Evolutionary conservation across 2,113 vertebrate genomes (phyloP), one percentile per base, ranked within the genome.

Genomic region (Oreochromis tanganicae): DNA sequence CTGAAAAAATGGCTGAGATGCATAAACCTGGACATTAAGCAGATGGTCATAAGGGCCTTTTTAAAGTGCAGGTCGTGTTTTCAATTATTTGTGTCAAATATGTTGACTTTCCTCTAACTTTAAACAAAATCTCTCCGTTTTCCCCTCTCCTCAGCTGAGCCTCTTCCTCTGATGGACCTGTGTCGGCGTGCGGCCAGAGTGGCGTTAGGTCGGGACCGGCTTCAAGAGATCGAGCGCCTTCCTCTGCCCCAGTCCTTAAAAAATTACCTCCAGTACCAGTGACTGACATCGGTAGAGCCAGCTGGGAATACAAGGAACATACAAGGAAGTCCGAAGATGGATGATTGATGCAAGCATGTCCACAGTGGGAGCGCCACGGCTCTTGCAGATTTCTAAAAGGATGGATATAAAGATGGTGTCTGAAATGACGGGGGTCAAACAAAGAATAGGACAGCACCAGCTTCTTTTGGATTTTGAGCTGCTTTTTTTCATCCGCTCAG

Each of bases 191-290:
- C 98, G 3, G 97, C 99, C 82, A 98, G 99, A 50, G 93, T 98
- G 85, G 98, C 99, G 80, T 94, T 99, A 61, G 98, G 99, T 90
- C 97, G 98, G 87, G 98, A 98, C 68, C 97, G 98, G 87, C 97
- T 99, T 84, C 97, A 94, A 90, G 97, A 98, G 95, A 99, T 99
- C 90, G 95, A 97, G 91, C 94, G 95, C 85, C 97, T 99, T 95
- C 98, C 98, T 88, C 96, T 99, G 95, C 99, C 99, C 89, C 97
- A 98, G 89, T 97, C 99, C 88, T 97, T 99, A 94, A 99, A 99
- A 95, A 98, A 98, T 97, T 99, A 99, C 96, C 98, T 99, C 96
- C 99, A 99, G 87, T 99, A 99, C 97, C 98, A 99, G 94, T 99
- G 97, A 98, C 86, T 66, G 89, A 87, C 91, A 86, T 71, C 83